phyloP scores from a whole-genome alignment of 2,113 vertebrate genomes.

The Nibea coibor region DNA sequence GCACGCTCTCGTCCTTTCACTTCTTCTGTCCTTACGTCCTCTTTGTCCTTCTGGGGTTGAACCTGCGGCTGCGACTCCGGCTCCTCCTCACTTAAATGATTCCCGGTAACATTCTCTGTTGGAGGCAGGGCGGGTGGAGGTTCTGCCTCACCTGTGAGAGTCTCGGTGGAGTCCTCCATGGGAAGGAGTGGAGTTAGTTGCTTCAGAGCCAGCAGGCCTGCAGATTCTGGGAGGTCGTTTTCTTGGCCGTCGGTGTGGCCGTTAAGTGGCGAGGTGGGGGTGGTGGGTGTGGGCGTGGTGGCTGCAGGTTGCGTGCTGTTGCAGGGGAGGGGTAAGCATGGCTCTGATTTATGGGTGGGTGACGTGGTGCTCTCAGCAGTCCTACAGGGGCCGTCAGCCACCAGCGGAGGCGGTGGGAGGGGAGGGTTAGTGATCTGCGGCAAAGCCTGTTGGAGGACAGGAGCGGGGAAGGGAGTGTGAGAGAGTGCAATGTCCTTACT shows the following conservation, averaged over 20 bases:
- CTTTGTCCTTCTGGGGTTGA: constrained; percentile 50
- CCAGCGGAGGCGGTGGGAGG: constrained; percentile 44
- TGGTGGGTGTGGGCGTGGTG: not conserved
- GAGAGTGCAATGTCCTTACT: constrained; percentile 28
- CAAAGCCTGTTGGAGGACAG: constrained; percentile 67
- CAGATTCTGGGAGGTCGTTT: constrained; percentile 27
- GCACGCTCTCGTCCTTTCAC: constrained; percentile 48
- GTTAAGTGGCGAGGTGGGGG: constrained; percentile 25
- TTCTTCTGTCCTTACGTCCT: constrained; percentile 54
- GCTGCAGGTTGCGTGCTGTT: constrained; percentile 52
- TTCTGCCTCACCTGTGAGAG: constrained; percentile 77
- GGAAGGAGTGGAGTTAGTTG: constrained; percentile 48
- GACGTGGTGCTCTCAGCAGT: constrained; percentile 64
- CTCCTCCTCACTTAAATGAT: constrained; percentile 26
- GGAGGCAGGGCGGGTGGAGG: constrained; percentile 1
- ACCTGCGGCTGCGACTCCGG: constrained; percentile 43
- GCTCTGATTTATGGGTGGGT: constrained; percentile 61
- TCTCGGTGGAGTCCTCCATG: constrained; percentile 84
- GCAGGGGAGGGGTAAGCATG: constrained; percentile 67
- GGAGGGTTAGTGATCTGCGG: constrained; percentile 60
- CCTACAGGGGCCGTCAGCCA: constrained; percentile 58
- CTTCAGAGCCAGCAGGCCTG: constrained; percentile 63
- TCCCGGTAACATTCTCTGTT: constrained; percentile 15
- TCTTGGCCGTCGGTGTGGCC: constrained; percentile 16
- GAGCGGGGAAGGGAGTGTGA: constrained; percentile 58